Base-by-base conservation (phyloP, 1,140 invertebrate species). In the Chlorops oryzae region DNA sequence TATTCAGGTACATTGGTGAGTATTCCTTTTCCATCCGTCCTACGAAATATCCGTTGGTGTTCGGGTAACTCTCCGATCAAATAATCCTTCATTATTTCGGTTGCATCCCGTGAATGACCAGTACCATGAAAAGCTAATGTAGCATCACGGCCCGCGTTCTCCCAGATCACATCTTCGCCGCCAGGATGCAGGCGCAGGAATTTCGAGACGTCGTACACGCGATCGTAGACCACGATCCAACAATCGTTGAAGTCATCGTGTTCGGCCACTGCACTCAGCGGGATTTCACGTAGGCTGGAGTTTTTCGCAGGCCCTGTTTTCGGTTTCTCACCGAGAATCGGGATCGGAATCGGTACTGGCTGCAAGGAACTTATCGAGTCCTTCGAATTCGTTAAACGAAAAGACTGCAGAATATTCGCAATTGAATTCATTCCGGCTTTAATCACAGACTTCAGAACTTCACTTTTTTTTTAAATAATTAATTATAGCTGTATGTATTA, bases 81-180 rank as follows among this genome's bases (percentile, higher is more conserved):
- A 62, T 82, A 89, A 1, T 78, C 73, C 13, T 84, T 73, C 23
- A 90, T 73, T 3, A 77, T 72, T 24, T 75, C 74, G 3, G 79
- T 70, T 0, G 84, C 82, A 22, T 75, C 75, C 15, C 74, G 74
- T 2, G 85, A 84, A 57, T 93, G 90, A 1, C 90, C 90, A 0
- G 84, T 82, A 17, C 88, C 84, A 20, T 85, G 75, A 71, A 94
- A 93, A 0, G 90, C 84, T 1, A 88, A 73, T 2, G 88, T 92
- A 0, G 88, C 90, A 69, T 96, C 92, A 5, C 84, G 76, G 2
- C 92, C 92, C 0, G 88, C 90, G 63, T 92, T 81, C 59, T 95
- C 91, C 53, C 92, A 60, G 28, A 95, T 78, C 1, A 94, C 78
- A 22, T 94, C 90, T 2, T 79, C 77, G 3, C 91, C 91, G 23